phyloP scores from a whole-genome alignment of 1,140 invertebrate genomes.

The Drosophila carrolli region DNA sequence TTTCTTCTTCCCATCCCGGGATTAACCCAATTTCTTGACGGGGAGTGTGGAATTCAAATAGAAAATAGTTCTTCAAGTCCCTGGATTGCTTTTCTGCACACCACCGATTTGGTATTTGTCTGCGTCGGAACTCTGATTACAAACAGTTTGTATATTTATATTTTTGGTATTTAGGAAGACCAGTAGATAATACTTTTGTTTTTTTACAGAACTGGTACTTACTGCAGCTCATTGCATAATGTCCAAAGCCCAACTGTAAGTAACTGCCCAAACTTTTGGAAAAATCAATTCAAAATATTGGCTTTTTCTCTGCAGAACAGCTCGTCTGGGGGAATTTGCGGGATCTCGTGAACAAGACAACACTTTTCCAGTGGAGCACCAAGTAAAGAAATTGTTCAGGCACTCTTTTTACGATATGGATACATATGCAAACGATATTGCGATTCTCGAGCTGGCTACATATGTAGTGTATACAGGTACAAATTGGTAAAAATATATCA shows the following conservation, averaged over 20 bases:
- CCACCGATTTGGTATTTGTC: background rate
- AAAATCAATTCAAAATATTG: background rate
- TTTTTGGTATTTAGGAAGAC: too few species aligned
- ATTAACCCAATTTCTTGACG: background rate
- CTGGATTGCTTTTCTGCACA: constrained; percentile 3
- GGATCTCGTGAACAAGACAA: too few species aligned
- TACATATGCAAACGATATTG: background rate
- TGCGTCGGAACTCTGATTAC: background rate
- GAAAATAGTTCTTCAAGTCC: background rate
- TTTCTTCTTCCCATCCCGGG: background rate
- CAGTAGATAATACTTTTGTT: too few species aligned
- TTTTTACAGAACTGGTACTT: background rate
- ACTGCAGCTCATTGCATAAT: constrained; percentile 8
- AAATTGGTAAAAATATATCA: too few species aligned
- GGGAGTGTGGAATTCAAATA: background rate
- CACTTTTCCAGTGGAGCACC: background rate
- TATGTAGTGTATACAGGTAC: constrained; percentile 1
- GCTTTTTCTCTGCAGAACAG: background rate
- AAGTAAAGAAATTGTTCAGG: background rate
- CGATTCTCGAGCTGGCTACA: background rate
- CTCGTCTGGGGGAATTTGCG: background rate
- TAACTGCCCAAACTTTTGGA: background rate
- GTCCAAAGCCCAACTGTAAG: background rate
- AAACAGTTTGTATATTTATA: background rate
- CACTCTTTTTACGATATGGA: background rate